A percentile compares a stretch with the other conserved stretches of the same genome.
These are phyloP conservation scores for Hydrozoanthus tunicans DNA, from an alignment of 64 coral and sea anemone genomes.

Conservation along the genomic window DNA sequence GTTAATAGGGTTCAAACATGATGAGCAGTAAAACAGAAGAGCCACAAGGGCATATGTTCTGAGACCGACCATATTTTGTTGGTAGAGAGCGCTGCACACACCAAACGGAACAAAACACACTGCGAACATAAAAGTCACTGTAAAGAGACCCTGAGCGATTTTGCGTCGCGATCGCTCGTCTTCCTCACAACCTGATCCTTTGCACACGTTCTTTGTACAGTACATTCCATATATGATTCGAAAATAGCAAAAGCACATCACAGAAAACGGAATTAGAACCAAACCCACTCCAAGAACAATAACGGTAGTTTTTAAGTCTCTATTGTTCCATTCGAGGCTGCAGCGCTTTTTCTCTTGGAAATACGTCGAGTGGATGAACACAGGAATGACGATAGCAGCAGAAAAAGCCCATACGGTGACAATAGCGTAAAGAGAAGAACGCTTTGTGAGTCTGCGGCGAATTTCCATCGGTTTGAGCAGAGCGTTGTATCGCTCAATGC, in stretches of 20 bases:
- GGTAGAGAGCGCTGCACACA: conserved; percentile 28
- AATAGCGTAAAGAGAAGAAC: conserved; percentile 35
- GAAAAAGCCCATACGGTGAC: conserved; percentile 3
- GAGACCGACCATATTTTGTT: conserved; percentile 1
- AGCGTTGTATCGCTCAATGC: conserved; percentile 32
- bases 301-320: neutral
- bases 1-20: conserved; percentile 39
- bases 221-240: conserved; percentile 51
- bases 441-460: conserved; percentile 34
- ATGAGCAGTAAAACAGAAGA: conserved; percentile 26
- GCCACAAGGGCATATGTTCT: conserved; percentile 16
- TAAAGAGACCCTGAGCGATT: conserved; percentile 23
- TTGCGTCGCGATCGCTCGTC: conserved; percentile 25
- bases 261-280: conserved; percentile 4
- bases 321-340: conserved; percentile 5
- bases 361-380: conserved; percentile 38
- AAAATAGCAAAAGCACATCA: conserved; percentile 59
- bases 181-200: neutral
- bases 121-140: conserved; percentile 37
- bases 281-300: neutral
- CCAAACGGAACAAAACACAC: conserved; percentile 41
- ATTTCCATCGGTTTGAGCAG: conserved; percentile 39
- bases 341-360: conserved; percentile 13
- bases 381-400: neutral
- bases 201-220: conserved; percentile 37